These are phyloP conservation scores for Cardinalis cardinalis DNA, from an alignment of 2,113 vertebrate species.

Conservation along the genomic window DNA sequence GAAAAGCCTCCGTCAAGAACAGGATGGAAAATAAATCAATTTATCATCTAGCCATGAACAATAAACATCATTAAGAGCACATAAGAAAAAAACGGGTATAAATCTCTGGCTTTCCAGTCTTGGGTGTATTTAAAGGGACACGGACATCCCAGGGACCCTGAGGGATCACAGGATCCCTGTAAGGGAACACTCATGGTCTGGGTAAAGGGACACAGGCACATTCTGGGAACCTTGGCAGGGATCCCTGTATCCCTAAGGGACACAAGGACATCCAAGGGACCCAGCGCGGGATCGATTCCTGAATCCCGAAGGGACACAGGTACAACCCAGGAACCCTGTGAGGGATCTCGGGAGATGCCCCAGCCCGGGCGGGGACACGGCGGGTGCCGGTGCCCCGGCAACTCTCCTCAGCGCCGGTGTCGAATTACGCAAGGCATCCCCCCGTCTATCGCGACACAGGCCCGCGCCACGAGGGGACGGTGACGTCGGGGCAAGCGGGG, in stretches of 20 bases:
- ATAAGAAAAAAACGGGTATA: accelerated
- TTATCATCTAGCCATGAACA: accelerated
- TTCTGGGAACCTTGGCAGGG: background rate
- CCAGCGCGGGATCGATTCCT: background rate
- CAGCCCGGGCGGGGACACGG: too few relatives aligned
- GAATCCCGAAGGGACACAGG: background rate
- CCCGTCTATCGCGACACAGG: background rate
- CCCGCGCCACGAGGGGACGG: background rate
- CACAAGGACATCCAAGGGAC: background rate
- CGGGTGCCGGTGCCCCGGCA: background rate
- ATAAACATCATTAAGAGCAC: accelerated
- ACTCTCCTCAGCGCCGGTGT: background rate
- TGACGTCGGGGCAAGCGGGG: background rate
- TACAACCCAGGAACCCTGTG: background rate
- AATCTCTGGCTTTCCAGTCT: accelerated
- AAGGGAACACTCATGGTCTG: background rate
- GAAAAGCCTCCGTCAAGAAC: accelerated
- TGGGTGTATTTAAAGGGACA: background rate
- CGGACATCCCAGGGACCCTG: accelerated
- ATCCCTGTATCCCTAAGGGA: background rate
- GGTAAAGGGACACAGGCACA: background rate
- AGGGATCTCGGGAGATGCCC: background rate
- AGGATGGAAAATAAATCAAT: accelerated
- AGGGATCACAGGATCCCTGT: background rate
- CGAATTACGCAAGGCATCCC: background rate